Evolutionary conservation across 2,888 invertebrate genomes (phyloP), one percentile per base, ranked within the genome.

Genomic region (Deroplatys truncata): DNA sequence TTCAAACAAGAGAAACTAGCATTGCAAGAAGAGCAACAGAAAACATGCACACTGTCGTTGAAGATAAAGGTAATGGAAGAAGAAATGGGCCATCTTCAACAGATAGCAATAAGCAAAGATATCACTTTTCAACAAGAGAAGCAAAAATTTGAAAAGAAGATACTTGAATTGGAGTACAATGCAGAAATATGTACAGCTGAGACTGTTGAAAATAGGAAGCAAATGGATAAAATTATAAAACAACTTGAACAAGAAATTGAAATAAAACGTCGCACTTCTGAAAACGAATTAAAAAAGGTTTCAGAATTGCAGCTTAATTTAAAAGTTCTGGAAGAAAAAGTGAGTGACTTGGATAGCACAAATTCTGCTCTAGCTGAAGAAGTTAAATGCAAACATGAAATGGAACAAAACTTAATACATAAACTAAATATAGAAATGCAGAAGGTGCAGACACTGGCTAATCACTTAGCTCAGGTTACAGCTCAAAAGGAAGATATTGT

Each of bases 341-440:
- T 94, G 0, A 92, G 92, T 5, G 92, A 92, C 16, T 90, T 94
- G 29, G 93, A 94, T 0, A 93, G 94, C 0, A 94, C 94, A 91
- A 94, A 94, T 91, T 85, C n/a, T 29, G n/a, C n/a, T 85, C 20
- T 43, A 85, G 10, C 28, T 10, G 20, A 29, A 85, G 56, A 20
- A 20, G 20, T 72, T 35, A 43, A 85, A n/a, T 0, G 7, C 85
- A 28, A 85, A 20, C n/a, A 43, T 29, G 29, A 31, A 31, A 85
- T 35, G n/a, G 85, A 85, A 29, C 31, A 25, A 43, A 3, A 35
- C 1, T 16, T 43, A 16, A 9, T 10, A 20, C 2, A 43, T 8
- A 35, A 43, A 16, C 13, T 85, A 31, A 31, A 5, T 31, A n/a
- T 43, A 5, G 85, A 7, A 29, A 43, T 29, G 85, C 2, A 85